Conservation (phyloP, 1,140 invertebrate genomes). For the Apocrypta bakeri region DNA sequence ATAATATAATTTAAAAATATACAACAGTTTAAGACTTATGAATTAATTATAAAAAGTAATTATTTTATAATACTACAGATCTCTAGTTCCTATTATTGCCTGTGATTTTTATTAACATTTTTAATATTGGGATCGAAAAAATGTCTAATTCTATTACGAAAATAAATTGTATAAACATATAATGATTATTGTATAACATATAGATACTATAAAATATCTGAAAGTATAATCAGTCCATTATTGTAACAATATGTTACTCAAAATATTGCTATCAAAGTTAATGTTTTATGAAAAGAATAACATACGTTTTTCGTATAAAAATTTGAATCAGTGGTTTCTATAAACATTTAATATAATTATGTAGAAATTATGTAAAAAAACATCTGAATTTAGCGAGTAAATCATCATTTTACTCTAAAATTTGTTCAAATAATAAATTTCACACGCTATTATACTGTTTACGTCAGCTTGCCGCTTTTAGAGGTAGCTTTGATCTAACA, state of each 20-base stretch:
- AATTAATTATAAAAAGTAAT: not conserved
- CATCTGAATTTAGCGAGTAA: too few species aligned
- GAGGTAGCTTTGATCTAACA: slow-evolving; percentile 70
- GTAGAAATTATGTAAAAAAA: not conserved
- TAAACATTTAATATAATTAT: not conserved
- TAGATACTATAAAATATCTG: not conserved
- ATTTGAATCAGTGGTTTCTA: too few species aligned
- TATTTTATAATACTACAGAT: too few species aligned
- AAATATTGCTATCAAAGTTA: not conserved
- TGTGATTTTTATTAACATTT: too few species aligned
- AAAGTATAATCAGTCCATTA: not conserved
- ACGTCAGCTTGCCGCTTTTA: slow-evolving; percentile 63
- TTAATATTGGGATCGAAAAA: not conserved
- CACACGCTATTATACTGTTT: slow-evolving; percentile 31
- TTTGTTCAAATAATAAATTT: not conserved
- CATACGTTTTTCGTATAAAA: not conserved
- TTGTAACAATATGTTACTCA: not conserved
- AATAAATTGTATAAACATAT: not conserved
- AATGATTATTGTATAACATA: not conserved
- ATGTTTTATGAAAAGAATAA: not conserved
- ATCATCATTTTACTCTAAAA: not conserved
- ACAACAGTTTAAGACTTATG: not conserved
- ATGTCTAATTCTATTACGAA: not conserved
- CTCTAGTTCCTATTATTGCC: too few species aligned
- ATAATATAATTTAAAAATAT: not conserved